These are phyloP conservation scores for Chiloscyllium plagiosum DNA, from an alignment of 2,113 vertebrate genomes.

Conservation along the genomic window DNA sequence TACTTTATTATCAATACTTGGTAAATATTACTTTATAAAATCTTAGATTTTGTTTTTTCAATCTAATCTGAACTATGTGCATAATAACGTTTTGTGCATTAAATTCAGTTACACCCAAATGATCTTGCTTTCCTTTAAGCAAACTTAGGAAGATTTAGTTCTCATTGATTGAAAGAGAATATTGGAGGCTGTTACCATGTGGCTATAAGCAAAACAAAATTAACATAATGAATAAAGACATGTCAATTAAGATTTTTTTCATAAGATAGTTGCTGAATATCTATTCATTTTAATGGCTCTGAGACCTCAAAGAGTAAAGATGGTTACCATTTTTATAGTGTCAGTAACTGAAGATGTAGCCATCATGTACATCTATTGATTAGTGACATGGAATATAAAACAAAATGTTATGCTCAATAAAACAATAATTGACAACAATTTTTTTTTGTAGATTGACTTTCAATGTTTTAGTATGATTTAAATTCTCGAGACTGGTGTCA, in stretches of 20 bases:
- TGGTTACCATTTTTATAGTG: neutral
- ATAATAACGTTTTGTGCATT: no score
- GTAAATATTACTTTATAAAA: neutral
- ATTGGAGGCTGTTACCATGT: neutral
- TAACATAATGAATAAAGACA: neutral
- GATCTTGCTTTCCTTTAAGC: neutral
- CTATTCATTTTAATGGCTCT: neutral
- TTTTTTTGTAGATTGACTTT: neutral
- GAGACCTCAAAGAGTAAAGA: neutral
- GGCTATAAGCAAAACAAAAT: neutral
- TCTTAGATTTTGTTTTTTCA: neutral
- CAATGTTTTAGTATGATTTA: neutral
- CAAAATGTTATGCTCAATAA: neutral
- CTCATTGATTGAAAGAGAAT: neutral
- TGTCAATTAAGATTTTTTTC: neutral
- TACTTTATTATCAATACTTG: neutral
- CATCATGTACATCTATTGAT: neutral
- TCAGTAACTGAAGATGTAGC: neutral
- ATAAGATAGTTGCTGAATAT: neutral
- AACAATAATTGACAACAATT: neutral
- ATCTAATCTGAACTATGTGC: neutral
- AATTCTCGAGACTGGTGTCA: neutral
- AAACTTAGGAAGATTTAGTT: neutral
- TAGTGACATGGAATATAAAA: neutral
- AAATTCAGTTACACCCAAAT: neutral